Percentiles rank a stretch among this genome's conserved stretches.
Evolutionary conservation across 2,888 invertebrate species (phyloP).

Genomic region (Cephus sareptanus): DNA sequence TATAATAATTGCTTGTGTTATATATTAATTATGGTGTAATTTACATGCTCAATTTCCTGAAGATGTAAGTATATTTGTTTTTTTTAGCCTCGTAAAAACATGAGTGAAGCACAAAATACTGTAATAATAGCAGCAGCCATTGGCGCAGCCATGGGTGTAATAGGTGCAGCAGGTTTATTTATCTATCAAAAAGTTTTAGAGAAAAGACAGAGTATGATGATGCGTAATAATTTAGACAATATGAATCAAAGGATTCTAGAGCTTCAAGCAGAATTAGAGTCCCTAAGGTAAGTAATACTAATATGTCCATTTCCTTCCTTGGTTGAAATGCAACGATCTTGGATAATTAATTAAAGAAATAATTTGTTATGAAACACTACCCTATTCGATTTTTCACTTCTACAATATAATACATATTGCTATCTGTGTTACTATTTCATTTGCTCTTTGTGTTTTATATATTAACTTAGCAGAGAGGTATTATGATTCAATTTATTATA

Average conservation of each 20-base stretch:
- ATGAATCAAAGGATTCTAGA: conserved; percentile 50
- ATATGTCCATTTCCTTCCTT: background rate
- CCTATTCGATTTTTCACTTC: background rate
- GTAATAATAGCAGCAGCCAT: conserved; percentile 54
- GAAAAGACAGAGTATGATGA: conserved; percentile 37
- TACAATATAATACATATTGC: too few relatives aligned
- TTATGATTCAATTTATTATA: background rate
- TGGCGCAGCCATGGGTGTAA: conserved; percentile 56
- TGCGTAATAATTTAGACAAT: conserved; percentile 46
- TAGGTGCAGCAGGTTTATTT: conserved; percentile 54
- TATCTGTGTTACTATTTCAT: background rate
- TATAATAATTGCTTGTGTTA: background rate
- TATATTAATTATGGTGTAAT: background rate
- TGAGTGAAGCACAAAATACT: conserved; percentile 49
- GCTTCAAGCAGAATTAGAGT: conserved; percentile 51
- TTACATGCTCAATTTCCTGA: background rate
- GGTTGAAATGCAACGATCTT: background rate
- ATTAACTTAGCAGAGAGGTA: background rate
- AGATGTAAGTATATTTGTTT: background rate
- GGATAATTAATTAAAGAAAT: background rate
- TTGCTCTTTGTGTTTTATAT: background rate
- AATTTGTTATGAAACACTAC: background rate
- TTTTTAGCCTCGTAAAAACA: conserved; percentile 29
- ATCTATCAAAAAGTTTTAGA: conserved; percentile 54
- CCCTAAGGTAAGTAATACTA: conserved; percentile 42